Percentiles rank a stretch among this genome's conserved stretches.
Evolutionary conservation across 2,888 invertebrate species (phyloP).

Genomic region (Polyploca ridens): DNA sequence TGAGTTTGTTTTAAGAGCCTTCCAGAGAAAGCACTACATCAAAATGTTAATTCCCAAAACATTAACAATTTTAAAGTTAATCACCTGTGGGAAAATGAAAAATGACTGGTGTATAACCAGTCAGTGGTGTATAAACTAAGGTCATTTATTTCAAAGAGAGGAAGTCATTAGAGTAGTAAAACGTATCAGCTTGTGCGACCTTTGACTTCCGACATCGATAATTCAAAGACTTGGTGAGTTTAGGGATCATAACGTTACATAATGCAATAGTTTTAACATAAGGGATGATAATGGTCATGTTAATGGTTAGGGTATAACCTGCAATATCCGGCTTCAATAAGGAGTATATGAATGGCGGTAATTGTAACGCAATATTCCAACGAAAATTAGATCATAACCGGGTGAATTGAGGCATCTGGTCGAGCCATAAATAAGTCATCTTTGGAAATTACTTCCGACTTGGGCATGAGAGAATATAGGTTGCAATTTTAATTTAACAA

Average conservation of each 20-base stretch:
- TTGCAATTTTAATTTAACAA: slow-evolving; percentile 21
- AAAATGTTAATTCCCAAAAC: not conserved
- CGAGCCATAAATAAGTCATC: not conserved
- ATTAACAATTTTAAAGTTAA: too few species aligned
- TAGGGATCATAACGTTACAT: not conserved
- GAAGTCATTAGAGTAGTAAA: not conserved
- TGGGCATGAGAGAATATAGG: not conserved
- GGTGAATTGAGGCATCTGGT: not conserved
- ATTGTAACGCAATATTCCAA: too few species aligned
- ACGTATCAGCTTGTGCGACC: not conserved
- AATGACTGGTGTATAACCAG: too few species aligned
- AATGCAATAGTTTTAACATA: slow-evolving; percentile 7
- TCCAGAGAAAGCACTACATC: too few species aligned
- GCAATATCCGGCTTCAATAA: not conserved
- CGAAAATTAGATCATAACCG: too few species aligned
- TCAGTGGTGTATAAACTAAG: too few species aligned
- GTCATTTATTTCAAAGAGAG: not conserved
- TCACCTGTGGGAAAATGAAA: too few species aligned
- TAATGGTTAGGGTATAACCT: not conserved
- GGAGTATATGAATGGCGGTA: too few species aligned
- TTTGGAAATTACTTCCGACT: not conserved
- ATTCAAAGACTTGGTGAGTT: slow-evolving; percentile 9
- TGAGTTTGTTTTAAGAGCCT: too few species aligned
- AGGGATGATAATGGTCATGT: not conserved
- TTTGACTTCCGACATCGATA: slow-evolving; percentile 1